phyloP scores from a whole-genome alignment of 2,888 invertebrate genomes.

The Linnaemya vulpina region DNA sequence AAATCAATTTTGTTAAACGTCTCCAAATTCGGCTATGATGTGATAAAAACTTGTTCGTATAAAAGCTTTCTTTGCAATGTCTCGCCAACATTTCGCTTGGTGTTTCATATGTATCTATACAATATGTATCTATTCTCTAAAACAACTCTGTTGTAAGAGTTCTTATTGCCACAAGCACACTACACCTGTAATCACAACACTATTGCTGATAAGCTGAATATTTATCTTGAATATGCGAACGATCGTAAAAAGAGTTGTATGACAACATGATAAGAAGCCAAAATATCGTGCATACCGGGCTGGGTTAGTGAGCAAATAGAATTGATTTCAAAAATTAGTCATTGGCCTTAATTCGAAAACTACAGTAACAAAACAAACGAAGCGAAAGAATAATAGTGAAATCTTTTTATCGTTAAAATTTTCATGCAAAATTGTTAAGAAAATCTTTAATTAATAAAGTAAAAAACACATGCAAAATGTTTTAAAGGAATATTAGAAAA shows the following conservation, averaged over 20 bases:
- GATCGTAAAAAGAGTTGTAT: conserved; percentile 37
- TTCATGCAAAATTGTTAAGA: background rate
- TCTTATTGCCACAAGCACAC: conserved; percentile 9
- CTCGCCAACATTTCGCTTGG: conserved; percentile 42
- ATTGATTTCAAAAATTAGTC: conserved; percentile 53
- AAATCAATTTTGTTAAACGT: too few species aligned
- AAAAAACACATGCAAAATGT: conserved; percentile 12
- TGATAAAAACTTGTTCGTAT: background rate
- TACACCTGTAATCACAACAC: conserved; percentile 53
- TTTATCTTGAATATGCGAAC: conserved; percentile 57
- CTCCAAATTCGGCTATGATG: background rate
- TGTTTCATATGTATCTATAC: background rate
- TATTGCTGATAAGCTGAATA: conserved; percentile 58
- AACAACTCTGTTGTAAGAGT: background rate
- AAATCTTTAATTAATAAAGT: background rate
- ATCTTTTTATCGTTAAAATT: conserved; percentile 21
- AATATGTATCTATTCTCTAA: too few species aligned
- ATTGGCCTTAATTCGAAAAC: conserved; percentile 59
- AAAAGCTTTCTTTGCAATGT: conserved; percentile 9
- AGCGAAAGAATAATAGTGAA: conserved; percentile 2
- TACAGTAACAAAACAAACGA: conserved; percentile 48
- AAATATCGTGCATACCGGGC: conserved; percentile 10
- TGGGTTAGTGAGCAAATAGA: conserved; percentile 32
- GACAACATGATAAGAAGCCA: conserved; percentile 41
- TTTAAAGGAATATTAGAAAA: background rate